These are phyloP conservation scores for Myotis yumanensis DNA, from an alignment of 2,113 vertebrate genomes.

Conservation along the genomic window DNA sequence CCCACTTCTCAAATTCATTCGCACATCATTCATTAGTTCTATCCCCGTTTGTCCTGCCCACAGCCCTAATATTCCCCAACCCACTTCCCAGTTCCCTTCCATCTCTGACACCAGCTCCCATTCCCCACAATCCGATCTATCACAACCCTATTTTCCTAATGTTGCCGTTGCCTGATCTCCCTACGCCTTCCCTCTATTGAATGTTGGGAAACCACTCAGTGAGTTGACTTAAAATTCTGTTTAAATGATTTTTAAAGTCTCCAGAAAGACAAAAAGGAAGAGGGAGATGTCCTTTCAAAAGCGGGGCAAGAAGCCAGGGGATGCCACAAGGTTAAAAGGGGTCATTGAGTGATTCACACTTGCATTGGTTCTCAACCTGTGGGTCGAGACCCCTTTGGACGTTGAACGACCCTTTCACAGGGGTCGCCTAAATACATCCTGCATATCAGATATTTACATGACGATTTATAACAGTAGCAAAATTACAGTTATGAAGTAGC, in stretches of 20 bases:
- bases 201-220: not conserved
- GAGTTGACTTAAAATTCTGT: slow-evolving; percentile 2
- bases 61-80: not conserved
- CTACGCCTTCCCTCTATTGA: not conserved
- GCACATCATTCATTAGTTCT: not conserved
- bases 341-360: not conserved
- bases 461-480: no score
- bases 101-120: not conserved
- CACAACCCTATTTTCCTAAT: not conserved
- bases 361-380: no score
- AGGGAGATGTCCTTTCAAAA: slow-evolving; percentile 7
- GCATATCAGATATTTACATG: no score
- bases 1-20: not conserved
- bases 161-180: not conserved
- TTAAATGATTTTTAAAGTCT: slow-evolving; percentile 34
- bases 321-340: not conserved
- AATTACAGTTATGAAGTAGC: no score
- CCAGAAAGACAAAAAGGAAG: slow-evolving; percentile 5
- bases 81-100: not conserved
- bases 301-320: not conserved
- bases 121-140: not conserved
- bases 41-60: not conserved
- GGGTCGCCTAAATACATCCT: no score
- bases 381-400: no score
- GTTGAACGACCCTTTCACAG: no score